Evolutionary conservation across 2,113 vertebrate genomes (phyloP).

Genomic region (Seriola rivoliana): DNA sequence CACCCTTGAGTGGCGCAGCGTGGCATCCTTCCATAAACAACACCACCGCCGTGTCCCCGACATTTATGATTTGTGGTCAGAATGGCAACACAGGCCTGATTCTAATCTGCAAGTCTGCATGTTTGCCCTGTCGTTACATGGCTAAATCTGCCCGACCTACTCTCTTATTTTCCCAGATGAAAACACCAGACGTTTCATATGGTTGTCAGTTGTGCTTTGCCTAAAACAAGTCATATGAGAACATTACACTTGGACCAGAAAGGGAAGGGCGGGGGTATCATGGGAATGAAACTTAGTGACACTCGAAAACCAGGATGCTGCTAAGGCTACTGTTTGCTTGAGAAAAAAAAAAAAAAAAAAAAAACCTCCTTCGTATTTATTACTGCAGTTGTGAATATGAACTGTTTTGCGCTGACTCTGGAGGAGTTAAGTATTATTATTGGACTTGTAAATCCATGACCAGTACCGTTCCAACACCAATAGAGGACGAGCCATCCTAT

Average conservation of each 20-base stretch:
- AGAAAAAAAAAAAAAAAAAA: conserved; percentile 35
- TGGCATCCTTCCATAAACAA: conserved; percentile 82
- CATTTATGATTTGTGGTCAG: conserved; percentile 82
- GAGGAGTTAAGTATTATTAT: conserved; percentile 76
- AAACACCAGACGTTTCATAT: conserved; percentile 70
- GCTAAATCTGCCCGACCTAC: conserved; percentile 75
- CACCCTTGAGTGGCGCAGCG: conserved; percentile 80
- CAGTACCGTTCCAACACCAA: conserved; percentile 68
- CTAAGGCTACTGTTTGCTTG: conserved; percentile 57
- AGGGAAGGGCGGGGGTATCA: conserved; percentile 49
- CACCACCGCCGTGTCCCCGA: conserved; percentile 75
- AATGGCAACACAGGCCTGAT: conserved; percentile 73
- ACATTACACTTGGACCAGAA: conserved; percentile 41
- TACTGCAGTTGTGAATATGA: conserved; percentile 47
- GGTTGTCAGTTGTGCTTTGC: conserved; percentile 62
- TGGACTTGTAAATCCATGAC: conserved; percentile 79
- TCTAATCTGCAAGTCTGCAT: conserved; percentile 71
- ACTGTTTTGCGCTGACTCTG: conserved; percentile 60
- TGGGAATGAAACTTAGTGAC: conserved; percentile 70
- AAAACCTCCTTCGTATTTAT: conserved; percentile 52
- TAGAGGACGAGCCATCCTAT: conserved; percentile 79
- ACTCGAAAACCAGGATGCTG: conserved; percentile 58
- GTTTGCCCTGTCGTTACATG: conserved; percentile 76
- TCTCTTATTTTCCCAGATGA: conserved; percentile 79
- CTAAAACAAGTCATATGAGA: conserved; percentile 74